Evolutionary conservation across 2,888 invertebrate genomes (phyloP), one percentile per base, ranked within the genome.

Genomic region (Leptogaster cylindrica): DNA sequence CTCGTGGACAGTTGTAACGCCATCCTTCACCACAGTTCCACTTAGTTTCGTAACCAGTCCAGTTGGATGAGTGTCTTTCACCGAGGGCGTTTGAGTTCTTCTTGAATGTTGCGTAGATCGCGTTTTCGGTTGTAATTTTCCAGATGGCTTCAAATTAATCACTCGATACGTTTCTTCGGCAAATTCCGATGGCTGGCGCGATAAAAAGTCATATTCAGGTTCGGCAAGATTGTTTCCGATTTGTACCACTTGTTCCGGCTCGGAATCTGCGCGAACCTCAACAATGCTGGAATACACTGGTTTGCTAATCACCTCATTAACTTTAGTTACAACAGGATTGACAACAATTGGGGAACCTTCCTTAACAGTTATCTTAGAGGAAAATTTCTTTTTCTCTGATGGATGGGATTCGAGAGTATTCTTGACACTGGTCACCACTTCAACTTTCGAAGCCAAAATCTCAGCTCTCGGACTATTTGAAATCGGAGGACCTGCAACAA

Each of bases 111-210:
- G 71, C 79, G 80, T 64, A 46, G 67, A n/a, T 66, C 72, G 16
- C 71, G 70, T 74, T n/a, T 70, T 68, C 7, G 72, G 72, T 27
- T 68, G 68, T 33, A 65, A 75, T 5, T 68, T 68, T 52, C 88
- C 86, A 66, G 88, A 87, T n/a, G 91, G 89, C 71, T 88, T 87
- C 70, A 92, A 82, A 77, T 92, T 92, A 58, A 92, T 89, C 73
- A 92, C 89, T 81, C 89, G 90, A 79, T 89, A 93, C 0, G 92
- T 91, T 83, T 93, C 92, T 78, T 93, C 92, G 5, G 91, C 89
- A 72, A 90, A 89, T 80, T 93, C 92, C 6, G 91, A 89, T 0
- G 93, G 93, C 75, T 93, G 92, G 36, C 92, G 86, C 5, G 92
- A 92, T 2, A 93, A 84, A 75, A 92, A 90, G 77, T 93, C 92